Percentiles rank a stretch among this genome's conserved stretches.
Evolutionary conservation across 2,797 vertebrate species (phyloP).

Genomic region (Schizothorax lantsangensis): DNA sequence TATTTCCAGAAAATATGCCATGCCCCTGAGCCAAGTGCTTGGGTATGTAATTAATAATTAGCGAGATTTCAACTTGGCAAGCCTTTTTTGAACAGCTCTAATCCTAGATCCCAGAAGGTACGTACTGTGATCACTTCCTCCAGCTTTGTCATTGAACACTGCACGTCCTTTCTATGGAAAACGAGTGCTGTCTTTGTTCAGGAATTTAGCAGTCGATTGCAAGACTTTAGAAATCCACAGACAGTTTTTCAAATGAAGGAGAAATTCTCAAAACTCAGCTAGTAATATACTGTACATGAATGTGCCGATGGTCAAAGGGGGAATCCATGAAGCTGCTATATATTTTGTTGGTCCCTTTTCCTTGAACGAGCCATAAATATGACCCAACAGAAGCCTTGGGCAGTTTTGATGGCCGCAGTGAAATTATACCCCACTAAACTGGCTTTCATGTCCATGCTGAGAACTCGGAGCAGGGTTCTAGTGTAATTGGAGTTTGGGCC

Average conservation of each 20-base stretch:
- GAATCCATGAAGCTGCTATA: background rate
- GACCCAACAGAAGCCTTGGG: slow-evolving; percentile 31
- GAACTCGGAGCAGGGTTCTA: slow-evolving; percentile 33
- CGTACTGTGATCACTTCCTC: slow-evolving; percentile 39
- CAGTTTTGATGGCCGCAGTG: slow-evolving; percentile 35
- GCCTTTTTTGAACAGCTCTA: slow-evolving; percentile 51
- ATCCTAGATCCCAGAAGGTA: slow-evolving; percentile 50
- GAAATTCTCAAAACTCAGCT: background rate
- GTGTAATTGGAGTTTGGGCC: slow-evolving; percentile 45
- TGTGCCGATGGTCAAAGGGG: background rate
- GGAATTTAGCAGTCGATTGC: slow-evolving; percentile 12
- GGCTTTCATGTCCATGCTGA: slow-evolving; percentile 47
- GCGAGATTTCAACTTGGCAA: slow-evolving; percentile 56
- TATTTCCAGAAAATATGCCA: slow-evolving; percentile 53
- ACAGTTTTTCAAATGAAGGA: background rate
- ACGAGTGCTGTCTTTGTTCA: slow-evolving; percentile 24
- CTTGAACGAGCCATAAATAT: slow-evolving; percentile 22
- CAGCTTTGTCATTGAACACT: slow-evolving; percentile 47
- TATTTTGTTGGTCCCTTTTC: slow-evolving; percentile 9
- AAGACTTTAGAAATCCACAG: slow-evolving; percentile 2
- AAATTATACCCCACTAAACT: slow-evolving; percentile 34
- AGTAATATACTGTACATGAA: background rate
- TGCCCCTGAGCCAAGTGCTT: slow-evolving; percentile 54
- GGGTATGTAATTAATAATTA: slow-evolving; percentile 63
- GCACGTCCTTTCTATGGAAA: slow-evolving; percentile 42